Evolutionary conservation across 2,113 vertebrate genomes (phyloP), one percentile per base, ranked within the genome.

Genomic region (Collichthys lucidus): DNA sequence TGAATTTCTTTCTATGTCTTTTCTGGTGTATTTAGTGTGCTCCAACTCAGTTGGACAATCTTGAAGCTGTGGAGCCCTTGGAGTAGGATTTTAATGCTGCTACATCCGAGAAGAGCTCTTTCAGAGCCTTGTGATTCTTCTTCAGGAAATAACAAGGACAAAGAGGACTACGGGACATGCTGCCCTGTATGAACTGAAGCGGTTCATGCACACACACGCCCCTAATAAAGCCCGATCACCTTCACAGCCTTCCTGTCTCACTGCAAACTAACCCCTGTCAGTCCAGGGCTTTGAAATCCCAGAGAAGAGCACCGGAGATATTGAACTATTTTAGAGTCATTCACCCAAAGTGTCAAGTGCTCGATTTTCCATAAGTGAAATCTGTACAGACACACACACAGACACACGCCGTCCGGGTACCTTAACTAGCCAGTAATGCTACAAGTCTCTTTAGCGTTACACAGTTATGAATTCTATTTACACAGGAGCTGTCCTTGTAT

Each of bases 31-130:
- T 81, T 78, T 17, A 35, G 52, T 84, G 69, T 5, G 22, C 80
- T 77, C 80, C 53, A 20, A 66, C 84, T 62, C 63, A 78, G 83
- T 84, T 11, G 80, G 85, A 47, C 42, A n/a, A 63, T 83, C 49
- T 74, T 60, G 40, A 79, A 79, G 79, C 85, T 73, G 82, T 72
- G 79, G 80, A 40, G 35, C 35, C 35, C 35, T 65, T 82, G 83
- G 74, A 79, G 75, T 50, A 73, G 88, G 82, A 88, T 82, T 79
- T 60, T 74, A 85, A 73, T 72, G 86, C 89, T 92, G 86, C 88
- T 87, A 82, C 3, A 29, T 73, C 72, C n/a, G 16, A 76, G 68
- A 86, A 67, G 65, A 75, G 47, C 11, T 46, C 29, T 60, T 63
- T 68, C 24, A 22, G 59, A 52, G 55, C 50, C 11, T 53, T 0